Evolutionary conservation across 2,888 invertebrate genomes (phyloP).

Genomic region (Brenthis daphne): DNA sequence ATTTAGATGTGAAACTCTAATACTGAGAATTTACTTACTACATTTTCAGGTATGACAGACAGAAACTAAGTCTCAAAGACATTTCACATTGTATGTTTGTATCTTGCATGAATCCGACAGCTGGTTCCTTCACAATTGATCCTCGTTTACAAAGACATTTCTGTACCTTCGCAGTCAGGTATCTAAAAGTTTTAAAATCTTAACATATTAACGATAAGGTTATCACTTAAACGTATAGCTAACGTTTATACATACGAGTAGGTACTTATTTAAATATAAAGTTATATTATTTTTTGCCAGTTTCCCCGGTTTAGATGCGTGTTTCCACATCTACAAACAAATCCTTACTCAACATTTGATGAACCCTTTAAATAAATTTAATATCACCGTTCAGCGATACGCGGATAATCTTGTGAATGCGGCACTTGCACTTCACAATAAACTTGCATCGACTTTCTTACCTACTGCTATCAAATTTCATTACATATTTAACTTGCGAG

Average conservation of each 20-base stretch:
- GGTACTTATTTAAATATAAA: not conserved
- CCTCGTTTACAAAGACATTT: conserved; percentile 94
- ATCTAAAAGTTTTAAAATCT: conserved; percentile 31
- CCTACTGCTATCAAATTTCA: conserved; percentile 98
- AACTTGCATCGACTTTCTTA: conserved; percentile 88
- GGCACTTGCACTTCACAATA: conserved; percentile 89
- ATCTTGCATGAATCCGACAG: conserved; percentile 98
- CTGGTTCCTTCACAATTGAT: conserved; percentile 97
- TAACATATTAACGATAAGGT: not conserved
- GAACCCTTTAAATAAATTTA: conserved; percentile 86
- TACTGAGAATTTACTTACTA: no score
- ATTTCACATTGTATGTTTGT: conserved; percentile 97
- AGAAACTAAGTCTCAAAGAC: conserved; percentile 92
- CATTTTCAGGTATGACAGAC: conserved; percentile 88
- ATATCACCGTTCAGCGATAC: conserved; percentile 80
- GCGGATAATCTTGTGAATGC: conserved; percentile 85
- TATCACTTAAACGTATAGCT: not conserved
- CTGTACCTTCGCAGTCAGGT: conserved; percentile 92
- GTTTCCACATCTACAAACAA: conserved; percentile 91
- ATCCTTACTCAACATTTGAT: conserved; percentile 90
- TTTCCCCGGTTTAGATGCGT: conserved; percentile 91
- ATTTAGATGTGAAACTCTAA: no score
- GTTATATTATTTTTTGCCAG: conserved; percentile 64
- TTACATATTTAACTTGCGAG: conserved; percentile 95
- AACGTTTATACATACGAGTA: not conserved